Base-by-base conservation (phyloP, 2,797 vertebrate species). In the Coreius guichenoti region DNA sequence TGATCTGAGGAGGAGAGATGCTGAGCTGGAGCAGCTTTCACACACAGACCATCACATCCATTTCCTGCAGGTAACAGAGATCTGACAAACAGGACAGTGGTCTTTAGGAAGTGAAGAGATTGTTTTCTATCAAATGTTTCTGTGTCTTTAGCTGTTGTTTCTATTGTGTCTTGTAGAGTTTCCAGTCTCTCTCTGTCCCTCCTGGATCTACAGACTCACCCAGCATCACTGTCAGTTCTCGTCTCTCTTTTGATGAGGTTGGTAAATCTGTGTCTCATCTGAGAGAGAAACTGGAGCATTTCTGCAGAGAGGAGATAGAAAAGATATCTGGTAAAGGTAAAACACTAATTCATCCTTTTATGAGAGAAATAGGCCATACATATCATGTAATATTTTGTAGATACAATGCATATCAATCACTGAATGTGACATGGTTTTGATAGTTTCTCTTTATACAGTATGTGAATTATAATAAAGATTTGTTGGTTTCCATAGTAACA, bases 21-120 rank as follows among this genome's bases (percentile, higher is more conserved):
- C 17, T 75, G 47, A 54, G 3, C 29, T 75, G 72, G 72, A 51
- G 26, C 9, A 75, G 9, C 2, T 75, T 54, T 75, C 73, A 54
- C 29, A 54, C 5, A 23, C 1, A 23, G 29, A 75, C 0, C 0
- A 33, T 33, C 47, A 33, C 16, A 49, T 74, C 0, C 26, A 12
- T 1, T 74, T 74, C 9, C 26, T 75, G 1, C 72, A 75, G 72
- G 72, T 51, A 51, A 74, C 47, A 21, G 26, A 75, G 2, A 75
- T 75, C 72, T 51, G 17, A 51, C 5, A 12, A 33, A 13, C 47
- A 75, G 26, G 5, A 75, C 17, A 23, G 19, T 39, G 14, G 8
- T 51, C 9, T 54, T 54, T 13, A 51, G 26, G 8, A 49, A 74
- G 19, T 6, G 13, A 45, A n/a, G 0, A 45, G 23, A 45, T 45